Evolutionary conservation across 2,797 vertebrate genomes (phyloP).

Genomic region (Neopelma chrysocephalum): DNA sequence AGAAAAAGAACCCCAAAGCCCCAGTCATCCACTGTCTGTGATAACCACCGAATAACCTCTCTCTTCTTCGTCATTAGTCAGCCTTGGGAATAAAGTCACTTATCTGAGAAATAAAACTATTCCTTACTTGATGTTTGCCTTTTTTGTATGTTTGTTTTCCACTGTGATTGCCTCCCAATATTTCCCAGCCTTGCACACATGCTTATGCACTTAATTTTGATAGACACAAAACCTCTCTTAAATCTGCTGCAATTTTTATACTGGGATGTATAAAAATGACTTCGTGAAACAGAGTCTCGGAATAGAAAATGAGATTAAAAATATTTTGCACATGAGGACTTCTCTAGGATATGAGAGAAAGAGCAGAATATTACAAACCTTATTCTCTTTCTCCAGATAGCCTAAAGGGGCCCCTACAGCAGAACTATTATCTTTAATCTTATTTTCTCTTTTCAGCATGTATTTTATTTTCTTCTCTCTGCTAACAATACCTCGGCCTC

Average conservation of each 20-base stretch:
- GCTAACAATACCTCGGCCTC: slow-evolving; percentile 24
- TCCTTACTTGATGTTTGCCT: slow-evolving; percentile 22
- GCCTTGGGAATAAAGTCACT: slow-evolving; percentile 37
- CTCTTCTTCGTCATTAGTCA: slow-evolving; percentile 4
- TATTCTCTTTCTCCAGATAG: not conserved
- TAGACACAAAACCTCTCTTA: slow-evolving; percentile 57
- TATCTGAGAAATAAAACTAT: slow-evolving; percentile 21
- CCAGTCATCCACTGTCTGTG: not conserved
- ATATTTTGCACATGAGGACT: slow-evolving; percentile 46
- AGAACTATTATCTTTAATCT: slow-evolving; percentile 54
- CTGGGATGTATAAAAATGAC: slow-evolving; percentile 50
- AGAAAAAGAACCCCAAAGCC: slow-evolving; percentile 39
- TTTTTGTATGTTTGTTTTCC: slow-evolving; percentile 37
- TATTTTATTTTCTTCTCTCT: slow-evolving; percentile 53
- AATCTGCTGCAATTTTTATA: slow-evolving; percentile 60
- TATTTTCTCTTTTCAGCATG: slow-evolving; percentile 38
- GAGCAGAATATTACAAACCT: slow-evolving; percentile 23
- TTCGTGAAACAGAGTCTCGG: slow-evolving; percentile 13
- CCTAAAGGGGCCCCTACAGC: slow-evolving; percentile 45
- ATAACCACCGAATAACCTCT: slow-evolving; percentile 43
- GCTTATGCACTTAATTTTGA: slow-evolving; percentile 60
- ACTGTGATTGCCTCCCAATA: slow-evolving; percentile 7
- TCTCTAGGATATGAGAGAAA: slow-evolving; percentile 5
- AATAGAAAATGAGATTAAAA: slow-evolving; percentile 59
- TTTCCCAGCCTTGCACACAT: slow-evolving; percentile 29